Conservation (phyloP, 1,140 invertebrate species). For the Chionoecetes opilio region DNA sequence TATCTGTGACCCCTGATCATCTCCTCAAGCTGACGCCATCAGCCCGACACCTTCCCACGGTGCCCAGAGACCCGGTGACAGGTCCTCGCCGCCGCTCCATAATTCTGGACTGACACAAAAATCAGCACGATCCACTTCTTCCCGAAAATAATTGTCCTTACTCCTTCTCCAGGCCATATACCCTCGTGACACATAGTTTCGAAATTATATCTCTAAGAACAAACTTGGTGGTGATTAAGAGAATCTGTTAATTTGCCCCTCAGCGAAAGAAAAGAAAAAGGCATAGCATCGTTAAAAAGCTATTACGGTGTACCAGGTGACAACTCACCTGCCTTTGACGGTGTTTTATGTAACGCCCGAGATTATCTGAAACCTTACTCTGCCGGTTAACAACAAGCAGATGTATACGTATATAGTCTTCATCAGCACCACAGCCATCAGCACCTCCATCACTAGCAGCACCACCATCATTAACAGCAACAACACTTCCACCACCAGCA, state of each 20-base stretch:
- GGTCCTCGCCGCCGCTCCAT: background rate
- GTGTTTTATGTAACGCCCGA: background rate
- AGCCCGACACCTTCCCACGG: background rate
- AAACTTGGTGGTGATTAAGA: background rate
- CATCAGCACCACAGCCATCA: background rate
- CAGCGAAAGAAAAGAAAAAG: background rate
- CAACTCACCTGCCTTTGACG: background rate
- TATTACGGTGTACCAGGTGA: background rate
- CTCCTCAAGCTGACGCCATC: background rate
- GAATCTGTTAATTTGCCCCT: background rate
- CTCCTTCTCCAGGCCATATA: conserved; percentile 9
- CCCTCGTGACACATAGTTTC: conserved; percentile 1
- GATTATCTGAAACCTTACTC: background rate
- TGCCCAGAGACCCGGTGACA: background rate
- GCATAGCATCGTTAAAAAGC: background rate
- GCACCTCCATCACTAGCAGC: background rate
- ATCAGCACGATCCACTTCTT: conserved; percentile 2
- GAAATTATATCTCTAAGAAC: background rate
- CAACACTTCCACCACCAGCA: background rate
- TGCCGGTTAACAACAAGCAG: background rate
- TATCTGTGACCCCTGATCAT: background rate
- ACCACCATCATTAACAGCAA: background rate
- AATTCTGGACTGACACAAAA: background rate
- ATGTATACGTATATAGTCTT: background rate
- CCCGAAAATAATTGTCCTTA: background rate